phyloP scores from a whole-genome alignment of 2,888 invertebrate species.

The Mythimna albipuncta region DNA sequence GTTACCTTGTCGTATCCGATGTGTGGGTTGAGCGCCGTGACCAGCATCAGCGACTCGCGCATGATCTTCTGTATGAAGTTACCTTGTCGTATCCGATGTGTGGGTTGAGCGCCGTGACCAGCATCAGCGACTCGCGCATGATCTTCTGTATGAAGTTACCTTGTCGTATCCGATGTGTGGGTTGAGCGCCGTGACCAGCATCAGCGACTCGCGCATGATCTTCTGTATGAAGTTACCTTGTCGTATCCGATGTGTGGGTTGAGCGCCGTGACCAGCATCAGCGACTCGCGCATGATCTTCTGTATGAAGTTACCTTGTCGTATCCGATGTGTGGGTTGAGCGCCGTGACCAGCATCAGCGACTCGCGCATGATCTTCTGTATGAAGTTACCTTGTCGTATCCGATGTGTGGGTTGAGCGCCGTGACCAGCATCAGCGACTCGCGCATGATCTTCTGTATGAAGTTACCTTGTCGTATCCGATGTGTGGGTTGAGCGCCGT shows the following conservation, averaged over 20 bases:
- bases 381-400: slow-evolving; percentile 95
- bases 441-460: slow-evolving; percentile 70
- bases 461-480: slow-evolving; percentile 97
- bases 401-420: slow-evolving; percentile 99
- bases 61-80: slow-evolving; percentile 4
- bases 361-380: slow-evolving; percentile 88
- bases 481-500: slow-evolving; percentile 99
- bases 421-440: slow-evolving; percentile 99
- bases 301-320: slow-evolving; percentile 93
- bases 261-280: slow-evolving; percentile 99
- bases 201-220: slow-evolving; percentile 93
- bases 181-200: slow-evolving; percentile 99
- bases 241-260: slow-evolving; percentile 99
- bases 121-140: slow-evolving; percentile 96
- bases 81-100: slow-evolving; percentile 99
- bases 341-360: slow-evolving; percentile 99
- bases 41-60: slow-evolving; percentile 98
- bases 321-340: slow-evolving; percentile 99
- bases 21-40: slow-evolving; percentile 99
- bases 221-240: slow-evolving; percentile 89
- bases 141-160: slow-evolving; percentile 78
- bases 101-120: slow-evolving; percentile 99
- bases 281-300: slow-evolving; percentile 91
- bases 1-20: slow-evolving; percentile 98
- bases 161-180: slow-evolving; percentile 99